Conservation (phyloP, 2,888 invertebrate species). For the Tineola bisselliella region DNA sequence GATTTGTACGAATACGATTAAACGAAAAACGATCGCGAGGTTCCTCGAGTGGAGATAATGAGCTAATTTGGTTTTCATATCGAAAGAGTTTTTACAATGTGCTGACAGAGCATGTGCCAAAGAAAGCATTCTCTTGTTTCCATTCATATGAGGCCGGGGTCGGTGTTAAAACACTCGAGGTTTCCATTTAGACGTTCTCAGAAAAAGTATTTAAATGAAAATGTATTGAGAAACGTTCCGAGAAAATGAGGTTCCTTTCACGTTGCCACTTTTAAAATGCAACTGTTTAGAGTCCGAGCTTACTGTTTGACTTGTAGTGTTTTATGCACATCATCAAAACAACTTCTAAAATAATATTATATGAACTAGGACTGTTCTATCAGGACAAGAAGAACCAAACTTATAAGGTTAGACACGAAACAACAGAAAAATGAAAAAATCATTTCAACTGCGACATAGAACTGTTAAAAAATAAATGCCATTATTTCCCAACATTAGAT, state of each 20-base stretch:
- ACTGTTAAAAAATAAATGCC: no score
- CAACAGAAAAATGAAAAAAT: no score
- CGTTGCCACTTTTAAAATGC: slow-evolving; percentile 16
- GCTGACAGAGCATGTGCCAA: slow-evolving; percentile 17
- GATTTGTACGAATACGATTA: no score
- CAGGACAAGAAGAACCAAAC: no score
- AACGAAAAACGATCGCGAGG: no score
- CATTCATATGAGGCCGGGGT: slow-evolving; percentile 41
- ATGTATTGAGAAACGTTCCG: slow-evolving; percentile 60
- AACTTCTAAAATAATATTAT: no score
- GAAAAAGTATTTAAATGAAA: slow-evolving; percentile 59
- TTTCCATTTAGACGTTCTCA: slow-evolving; percentile 41
- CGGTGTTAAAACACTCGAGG: slow-evolving; percentile 47
- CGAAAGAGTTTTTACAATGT: background rate
- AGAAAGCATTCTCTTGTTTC: slow-evolving; percentile 48
- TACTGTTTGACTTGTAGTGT: background rate
- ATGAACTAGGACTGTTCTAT: no score
- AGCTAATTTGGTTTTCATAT: slow-evolving; percentile 1
- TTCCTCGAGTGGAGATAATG: background rate
- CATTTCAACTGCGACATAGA: no score
- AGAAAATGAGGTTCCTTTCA: slow-evolving; percentile 64
- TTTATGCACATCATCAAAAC: no score
- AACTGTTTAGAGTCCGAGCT: background rate
- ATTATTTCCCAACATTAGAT: no score
- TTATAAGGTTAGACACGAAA: no score